Percentiles rank a stretch among this genome's conserved stretches.
phyloP scores from a whole-genome alignment of 2,797 vertebrate species.

The Peromyscus aztecus region DNA sequence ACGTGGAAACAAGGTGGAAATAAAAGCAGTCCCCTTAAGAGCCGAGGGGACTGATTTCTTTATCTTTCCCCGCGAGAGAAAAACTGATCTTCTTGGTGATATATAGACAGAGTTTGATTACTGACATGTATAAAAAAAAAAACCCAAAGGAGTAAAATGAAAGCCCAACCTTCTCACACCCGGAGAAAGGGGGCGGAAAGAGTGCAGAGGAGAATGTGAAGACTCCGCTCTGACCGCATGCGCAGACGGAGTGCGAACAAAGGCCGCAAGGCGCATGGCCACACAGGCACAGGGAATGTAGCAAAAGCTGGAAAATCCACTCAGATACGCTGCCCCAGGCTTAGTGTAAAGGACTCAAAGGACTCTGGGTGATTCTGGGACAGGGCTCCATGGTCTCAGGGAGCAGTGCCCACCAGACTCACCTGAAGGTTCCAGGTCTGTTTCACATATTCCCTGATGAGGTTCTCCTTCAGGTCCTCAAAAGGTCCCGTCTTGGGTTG shows the following conservation, averaged over 20 bases:
- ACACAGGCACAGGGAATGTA: neutral
- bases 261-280: fast-evolving
- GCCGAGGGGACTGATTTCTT: too few species aligned
- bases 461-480: slow-evolving; percentile 96
- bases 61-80: neutral
- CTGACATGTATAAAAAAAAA: neutral
- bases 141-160: neutral
- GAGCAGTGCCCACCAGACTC: fast-evolving
- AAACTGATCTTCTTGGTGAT: neutral
- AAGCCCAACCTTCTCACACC: neutral
- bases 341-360: neutral
- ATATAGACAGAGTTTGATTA: neutral
- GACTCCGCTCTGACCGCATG: fast-evolving
- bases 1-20: neutral
- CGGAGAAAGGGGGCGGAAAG: neutral
- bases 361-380: too few species aligned
- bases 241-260: neutral
- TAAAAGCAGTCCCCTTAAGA: neutral
- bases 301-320: neutral
- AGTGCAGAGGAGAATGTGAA: neutral
- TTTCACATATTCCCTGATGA: slow-evolving; percentile 96
- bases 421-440: slow-evolving; percentile 98
- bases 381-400: neutral
- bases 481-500: slow-evolving; percentile 96
- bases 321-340: fast-evolving